Evolutionary conservation across 2,888 invertebrate genomes (phyloP), one percentile per base, ranked within the genome.

Genomic region (Chouioia cunea): DNA sequence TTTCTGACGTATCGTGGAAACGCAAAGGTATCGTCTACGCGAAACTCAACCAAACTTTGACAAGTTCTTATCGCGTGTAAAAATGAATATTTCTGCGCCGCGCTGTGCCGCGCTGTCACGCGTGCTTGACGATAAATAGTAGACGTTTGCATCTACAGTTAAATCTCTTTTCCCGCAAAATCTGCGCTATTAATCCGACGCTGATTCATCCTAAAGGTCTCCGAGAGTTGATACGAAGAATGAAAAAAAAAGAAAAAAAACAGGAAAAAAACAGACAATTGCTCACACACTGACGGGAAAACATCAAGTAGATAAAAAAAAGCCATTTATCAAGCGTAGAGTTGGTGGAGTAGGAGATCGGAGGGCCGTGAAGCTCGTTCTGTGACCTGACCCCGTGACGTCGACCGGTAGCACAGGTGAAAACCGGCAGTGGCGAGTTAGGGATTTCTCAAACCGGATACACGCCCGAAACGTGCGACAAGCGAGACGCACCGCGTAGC

Each of bases 371-470:
- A 16, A 50, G 50, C 20, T 20, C 10, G 16, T 20, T 50, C 16
- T 16, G 50, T 44, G 44, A 27, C 27, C n/a, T 62, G 52, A 62
- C 62, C 62, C 52, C 50, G 36, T 36, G 52, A 20, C 50, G 16
- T 10, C 53, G 58, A 66, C 65, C 52, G 57, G 62, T 67, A 14
- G 50, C 46, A 50, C 73, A 73, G 73, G 73, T 73, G 73, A 68
- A 73, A 70, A 73, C 70, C 70, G 68, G 73, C 67, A 56, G 53
- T 50, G 46, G 54, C 36, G 22, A 12, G 36, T 6, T 12, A 36
- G 62, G 16, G 15, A 57, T 62, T 58, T 65, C 50, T 53, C 54
- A 73, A 73, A 73, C 73, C 73, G 73, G 73, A 73, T 73, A 58
- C 22, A 50, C 10, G 10, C 10, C 64, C 69, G 47, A 70, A 69